Evolutionary conservation across 2,113 vertebrate species (phyloP), one percentile per base, ranked within the genome.

Genomic region (Arvicanthis niloticus): DNA sequence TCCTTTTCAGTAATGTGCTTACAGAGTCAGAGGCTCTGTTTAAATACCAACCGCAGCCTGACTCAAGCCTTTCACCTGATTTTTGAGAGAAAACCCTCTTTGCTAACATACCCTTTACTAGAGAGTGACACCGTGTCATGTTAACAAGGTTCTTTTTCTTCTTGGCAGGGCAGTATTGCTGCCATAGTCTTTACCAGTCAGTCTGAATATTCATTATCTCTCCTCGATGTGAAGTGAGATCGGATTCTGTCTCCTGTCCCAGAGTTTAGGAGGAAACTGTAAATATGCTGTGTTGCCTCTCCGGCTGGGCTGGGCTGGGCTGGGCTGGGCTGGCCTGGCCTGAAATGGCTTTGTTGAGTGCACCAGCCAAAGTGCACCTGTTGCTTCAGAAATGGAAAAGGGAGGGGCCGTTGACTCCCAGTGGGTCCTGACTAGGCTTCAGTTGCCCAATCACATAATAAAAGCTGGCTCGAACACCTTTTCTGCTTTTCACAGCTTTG

Each of bases 161-260:
- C 62, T 42, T 12, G 34, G 73, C 51, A 16, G 42, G 60, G 75
- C 75, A 56, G 7, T 48, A 53, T 26, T 81, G 7, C 65, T 76
- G 15, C 62, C 73, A 37, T 68, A 78, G 15, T 86, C 93, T 97
- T 75, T 51, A 73, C 78, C 40, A 77, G 81, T 89, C 76, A 84
- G 53, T 96, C 91, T 89, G 91, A 97, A 75, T 87, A 72, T 86
- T 91, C 96, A 87, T 97, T 91, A 13, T 88, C 72, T 95, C 89
- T 76, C 94, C 84, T 80, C 10, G 3, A 48, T 75, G 16, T 67
- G n/a, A 87, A 84, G n/a, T 85, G 81, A 81, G 85, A 92, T 73
- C 42, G 1, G 84, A 58, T 82, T 78, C 76, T n/a, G 3, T 62
- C 15, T 13, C 7, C 21, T 51, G 40, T 94, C 48, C 40, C 58